Conservation (phyloP, 2,113 vertebrate species). For the Pseudolaguvia tuberculata region DNA sequence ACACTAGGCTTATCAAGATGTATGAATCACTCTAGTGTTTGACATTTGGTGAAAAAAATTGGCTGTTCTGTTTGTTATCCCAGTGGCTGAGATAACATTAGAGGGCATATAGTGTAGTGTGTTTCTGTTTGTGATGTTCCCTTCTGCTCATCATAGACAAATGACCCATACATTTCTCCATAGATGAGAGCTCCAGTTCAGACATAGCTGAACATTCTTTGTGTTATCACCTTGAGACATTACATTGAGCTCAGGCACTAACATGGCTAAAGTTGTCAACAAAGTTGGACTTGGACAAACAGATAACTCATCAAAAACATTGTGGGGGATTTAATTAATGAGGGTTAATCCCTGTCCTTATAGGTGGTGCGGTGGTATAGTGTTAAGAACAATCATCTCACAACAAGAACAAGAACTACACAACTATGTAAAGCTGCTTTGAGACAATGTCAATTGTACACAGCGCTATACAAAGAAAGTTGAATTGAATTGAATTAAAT, state of each 20-base stretch:
- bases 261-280: slow-evolving; percentile 42
- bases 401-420: too few species aligned
- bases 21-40: slow-evolving; percentile 47
- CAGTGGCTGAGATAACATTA: slow-evolving; percentile 38
- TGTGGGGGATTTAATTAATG: slow-evolving; percentile 43
- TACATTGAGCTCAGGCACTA: slow-evolving; percentile 34
- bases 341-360: too few species aligned
- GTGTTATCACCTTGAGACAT: slow-evolving; percentile 42
- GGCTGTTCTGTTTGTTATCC: slow-evolving; percentile 30
- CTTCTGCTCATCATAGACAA: slow-evolving; percentile 23
- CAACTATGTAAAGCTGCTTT: too few species aligned
- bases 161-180: slow-evolving; percentile 63
- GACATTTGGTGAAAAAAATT: slow-evolving; percentile 35
- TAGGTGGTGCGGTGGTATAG: too few species aligned
- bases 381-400: too few species aligned
- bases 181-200: slow-evolving; percentile 49
- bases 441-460: too few species aligned
- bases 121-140: slow-evolving; percentile 12
- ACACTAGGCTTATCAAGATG: too few species aligned
- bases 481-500: too few species aligned
- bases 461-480: too few species aligned
- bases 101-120: slow-evolving; percentile 14
- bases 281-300: slow-evolving; percentile 34
- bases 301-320: slow-evolving; percentile 43
- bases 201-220: slow-evolving; percentile 15